Evolutionary conservation across 2,888 invertebrate species (phyloP).

Genomic region (Diachrysia chrysitis): DNA sequence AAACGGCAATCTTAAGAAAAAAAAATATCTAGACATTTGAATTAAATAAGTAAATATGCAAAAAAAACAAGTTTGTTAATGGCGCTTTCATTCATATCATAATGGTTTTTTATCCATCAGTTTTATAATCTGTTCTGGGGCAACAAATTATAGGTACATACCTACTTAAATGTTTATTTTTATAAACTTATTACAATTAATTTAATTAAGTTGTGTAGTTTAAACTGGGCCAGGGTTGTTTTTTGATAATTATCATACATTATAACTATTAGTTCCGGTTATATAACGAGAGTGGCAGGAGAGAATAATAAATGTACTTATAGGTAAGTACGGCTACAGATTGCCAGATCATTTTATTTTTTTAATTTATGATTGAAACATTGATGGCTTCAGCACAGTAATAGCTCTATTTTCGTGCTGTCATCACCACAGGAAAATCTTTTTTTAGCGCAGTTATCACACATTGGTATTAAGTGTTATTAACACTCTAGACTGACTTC

Average conservation of each 20-base stretch:
- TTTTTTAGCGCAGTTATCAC: background rate
- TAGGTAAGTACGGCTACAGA: too few species aligned
- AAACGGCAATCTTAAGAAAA: too few species aligned
- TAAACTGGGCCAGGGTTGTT: background rate
- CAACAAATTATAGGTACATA: background rate
- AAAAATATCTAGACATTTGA: too few species aligned
- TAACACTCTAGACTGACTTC: background rate
- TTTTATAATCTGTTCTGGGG: background rate
- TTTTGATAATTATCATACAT: background rate
- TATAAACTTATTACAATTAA: background rate
- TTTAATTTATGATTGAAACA: too few species aligned
- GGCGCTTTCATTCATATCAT: too few species aligned
- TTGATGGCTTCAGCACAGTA: too few species aligned
- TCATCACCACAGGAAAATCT: background rate
- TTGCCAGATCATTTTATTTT: too few species aligned
- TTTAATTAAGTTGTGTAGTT: background rate
- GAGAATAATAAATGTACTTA: too few species aligned
- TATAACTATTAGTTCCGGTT: background rate
- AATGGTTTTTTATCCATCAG: too few species aligned
- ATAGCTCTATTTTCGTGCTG: too few species aligned
- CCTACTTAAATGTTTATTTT: background rate
- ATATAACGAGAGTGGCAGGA: too few species aligned
- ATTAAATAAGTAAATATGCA: background rate
- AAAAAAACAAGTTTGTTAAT: background rate
- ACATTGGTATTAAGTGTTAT: background rate